phyloP scores from a whole-genome alignment of 2,113 vertebrate species.

The Gadus chalcogrammus region DNA sequence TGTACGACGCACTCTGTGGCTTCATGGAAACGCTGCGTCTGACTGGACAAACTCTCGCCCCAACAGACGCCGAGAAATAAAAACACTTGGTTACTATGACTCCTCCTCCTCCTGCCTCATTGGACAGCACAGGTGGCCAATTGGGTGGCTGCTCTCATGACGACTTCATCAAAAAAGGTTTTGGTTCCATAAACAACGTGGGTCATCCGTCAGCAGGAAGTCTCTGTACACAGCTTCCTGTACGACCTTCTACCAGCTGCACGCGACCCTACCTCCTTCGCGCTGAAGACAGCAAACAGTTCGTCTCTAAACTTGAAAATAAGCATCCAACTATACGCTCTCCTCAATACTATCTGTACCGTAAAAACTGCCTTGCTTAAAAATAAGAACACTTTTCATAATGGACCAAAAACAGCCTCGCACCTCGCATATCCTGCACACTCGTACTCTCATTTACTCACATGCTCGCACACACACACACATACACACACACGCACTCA shows the following conservation, averaged over 20 bases:
- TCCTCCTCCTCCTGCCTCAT: slow-evolving; percentile 2
- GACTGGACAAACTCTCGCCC: slow-evolving; percentile 40
- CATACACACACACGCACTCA: slow-evolving; percentile 30
- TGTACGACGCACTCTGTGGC: slow-evolving; percentile 65
- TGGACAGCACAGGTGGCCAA: slow-evolving; percentile 18
- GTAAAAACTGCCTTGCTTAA: slow-evolving; percentile 72
- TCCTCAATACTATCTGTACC: slow-evolving; percentile 68
- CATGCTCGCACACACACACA: not conserved
- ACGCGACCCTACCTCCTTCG: too few relatives aligned
- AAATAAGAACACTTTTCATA: slow-evolving; percentile 77
- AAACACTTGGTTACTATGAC: slow-evolving; percentile 46
- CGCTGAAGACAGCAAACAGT: too few relatives aligned
- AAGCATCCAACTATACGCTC: slow-evolving; percentile 16
- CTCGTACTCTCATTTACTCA: slow-evolving; percentile 26
- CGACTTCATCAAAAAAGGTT: slow-evolving; percentile 26
- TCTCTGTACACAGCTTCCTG: slow-evolving; percentile 15
- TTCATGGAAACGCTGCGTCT: slow-evolving; percentile 68
- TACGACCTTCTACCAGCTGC: too few relatives aligned
- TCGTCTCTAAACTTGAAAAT: too few relatives aligned
- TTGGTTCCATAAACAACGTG: slow-evolving; percentile 6
- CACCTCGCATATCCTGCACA: slow-evolving; percentile 20
- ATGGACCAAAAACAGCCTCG: slow-evolving; percentile 68
- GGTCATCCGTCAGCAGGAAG: slow-evolving; percentile 1
- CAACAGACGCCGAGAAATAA: too few relatives aligned
- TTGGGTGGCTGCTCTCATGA: slow-evolving; percentile 5